Evolutionary conservation across 53 echinoderm and acorn worm genomes (phyloP).

Genomic region (Holothuria scabra): DNA sequence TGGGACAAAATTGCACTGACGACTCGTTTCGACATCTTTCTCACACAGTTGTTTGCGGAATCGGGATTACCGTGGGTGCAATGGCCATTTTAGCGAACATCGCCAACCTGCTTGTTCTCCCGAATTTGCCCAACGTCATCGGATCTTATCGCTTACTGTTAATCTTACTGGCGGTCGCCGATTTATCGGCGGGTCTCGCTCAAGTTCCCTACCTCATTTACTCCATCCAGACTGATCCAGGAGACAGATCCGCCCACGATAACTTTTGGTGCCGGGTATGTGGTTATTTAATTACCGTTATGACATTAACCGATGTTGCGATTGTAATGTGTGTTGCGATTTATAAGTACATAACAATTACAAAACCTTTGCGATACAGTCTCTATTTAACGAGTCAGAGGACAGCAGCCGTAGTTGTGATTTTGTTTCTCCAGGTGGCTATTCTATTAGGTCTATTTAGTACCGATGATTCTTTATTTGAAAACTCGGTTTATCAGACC

Average conservation of each 20-base stretch:
- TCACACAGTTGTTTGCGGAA: constrained; percentile 1
- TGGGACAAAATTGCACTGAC: not conserved
- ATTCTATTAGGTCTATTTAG: constrained; percentile 18
- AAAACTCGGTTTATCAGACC: constrained; percentile 10
- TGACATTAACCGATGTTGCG: constrained; percentile 12
- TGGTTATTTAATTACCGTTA: constrained; percentile 10
- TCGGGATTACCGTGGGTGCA: not conserved
- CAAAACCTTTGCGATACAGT: constrained; percentile 20
- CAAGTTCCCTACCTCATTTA: constrained; percentile 20
- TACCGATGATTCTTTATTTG: not conserved
- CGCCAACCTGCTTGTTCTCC: constrained; percentile 10
- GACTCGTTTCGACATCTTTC: not conserved
- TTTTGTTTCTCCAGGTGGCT: not conserved
- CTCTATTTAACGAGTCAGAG: not conserved
- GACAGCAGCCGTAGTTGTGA: not conserved
- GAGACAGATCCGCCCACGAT: not conserved
- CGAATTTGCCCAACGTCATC: constrained; percentile 13
- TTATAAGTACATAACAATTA: constrained; percentile 25
- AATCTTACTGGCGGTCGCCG: constrained; percentile 19
- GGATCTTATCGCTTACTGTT: constrained; percentile 6
- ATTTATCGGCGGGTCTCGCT: constrained; percentile 17
- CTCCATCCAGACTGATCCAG: constrained; percentile 23
- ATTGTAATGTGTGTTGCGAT: constrained; percentile 31
- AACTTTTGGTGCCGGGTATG: constrained; percentile 4
- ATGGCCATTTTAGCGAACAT: constrained; percentile 23